Percentiles rank a stretch among this genome's conserved stretches.
Conservation (phyloP, 2,888 invertebrate species). For the Thelaira solivaga region DNA sequence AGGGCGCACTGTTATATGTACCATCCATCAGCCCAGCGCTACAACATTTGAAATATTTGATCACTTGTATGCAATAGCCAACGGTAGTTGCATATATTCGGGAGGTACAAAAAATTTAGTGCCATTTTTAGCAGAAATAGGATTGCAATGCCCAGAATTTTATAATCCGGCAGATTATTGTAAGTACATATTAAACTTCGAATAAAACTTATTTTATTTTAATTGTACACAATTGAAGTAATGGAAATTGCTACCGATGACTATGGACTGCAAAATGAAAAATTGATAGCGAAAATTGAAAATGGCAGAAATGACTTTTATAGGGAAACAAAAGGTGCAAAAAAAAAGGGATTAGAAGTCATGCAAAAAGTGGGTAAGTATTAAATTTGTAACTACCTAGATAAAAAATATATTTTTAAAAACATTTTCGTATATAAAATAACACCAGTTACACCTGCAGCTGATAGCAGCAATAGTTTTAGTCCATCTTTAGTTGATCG, state of each 20-base stretch:
- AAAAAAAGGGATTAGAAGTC: constrained; percentile 73
- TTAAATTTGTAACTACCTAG: not conserved
- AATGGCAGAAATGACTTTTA: constrained; percentile 81
- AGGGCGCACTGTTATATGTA: constrained; percentile 91
- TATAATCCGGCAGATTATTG: constrained; percentile 95
- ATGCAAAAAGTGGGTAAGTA: constrained; percentile 76
- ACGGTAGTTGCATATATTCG: constrained; percentile 87
- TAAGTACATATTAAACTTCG: constrained; percentile 79
- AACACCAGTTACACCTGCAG: constrained; percentile 76
- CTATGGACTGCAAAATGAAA: constrained; percentile 81
- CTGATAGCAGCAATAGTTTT: constrained; percentile 41
- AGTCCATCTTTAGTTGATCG: not conserved
- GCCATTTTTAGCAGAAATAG: constrained; percentile 84
- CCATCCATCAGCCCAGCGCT: constrained; percentile 95
- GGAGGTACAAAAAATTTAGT: constrained; percentile 87
- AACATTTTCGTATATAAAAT: constrained; percentile 77
- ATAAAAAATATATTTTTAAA: not conserved
- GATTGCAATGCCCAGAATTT: constrained; percentile 88
- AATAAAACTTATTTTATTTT: not conserved
- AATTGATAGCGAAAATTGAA: constrained; percentile 80
- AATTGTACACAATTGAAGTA: constrained; percentile 78
- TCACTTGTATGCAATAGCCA: constrained; percentile 88
- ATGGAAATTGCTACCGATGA: constrained; percentile 90
- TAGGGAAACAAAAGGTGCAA: constrained; percentile 77
- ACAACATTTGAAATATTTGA: constrained; percentile 92